These are phyloP conservation scores for Onychomys leucogaster DNA, from an alignment of 2,797 vertebrate genomes.

Conservation along the genomic window DNA sequence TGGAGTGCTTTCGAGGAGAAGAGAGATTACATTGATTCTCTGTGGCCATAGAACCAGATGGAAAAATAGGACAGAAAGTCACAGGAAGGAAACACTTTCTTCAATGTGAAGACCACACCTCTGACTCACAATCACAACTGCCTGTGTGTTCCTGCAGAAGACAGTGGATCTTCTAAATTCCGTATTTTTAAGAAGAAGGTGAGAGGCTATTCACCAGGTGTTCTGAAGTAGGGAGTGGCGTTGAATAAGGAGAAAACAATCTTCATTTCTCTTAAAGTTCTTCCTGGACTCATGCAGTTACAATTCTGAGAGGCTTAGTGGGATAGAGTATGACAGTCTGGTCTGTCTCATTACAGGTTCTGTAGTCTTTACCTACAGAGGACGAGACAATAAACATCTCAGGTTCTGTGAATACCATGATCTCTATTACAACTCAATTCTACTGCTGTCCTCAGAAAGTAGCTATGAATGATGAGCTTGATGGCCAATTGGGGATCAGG, in stretches of 20 bases:
- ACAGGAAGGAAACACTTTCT: neutral
- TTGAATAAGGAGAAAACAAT: neutral
- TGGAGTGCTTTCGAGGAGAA: neutral
- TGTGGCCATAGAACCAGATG: neutral
- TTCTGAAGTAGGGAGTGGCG: neutral
- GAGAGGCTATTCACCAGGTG: neutral
- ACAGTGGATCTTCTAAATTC: neutral
- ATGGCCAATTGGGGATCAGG: neutral
- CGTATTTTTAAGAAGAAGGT: neutral
- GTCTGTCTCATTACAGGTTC: neutral
- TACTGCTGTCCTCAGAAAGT: too few species aligned
- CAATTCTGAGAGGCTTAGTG: neutral
- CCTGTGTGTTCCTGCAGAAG: neutral
- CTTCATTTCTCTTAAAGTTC: conserved; percentile 18
- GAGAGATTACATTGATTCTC: neutral
- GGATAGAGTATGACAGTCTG: neutral
- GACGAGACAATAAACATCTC: neutral
- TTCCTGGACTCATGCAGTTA: neutral
- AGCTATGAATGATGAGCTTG: too few species aligned
- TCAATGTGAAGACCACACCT: neutral
- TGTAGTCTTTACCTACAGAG: neutral
- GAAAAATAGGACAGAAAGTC: neutral
- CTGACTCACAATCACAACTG: neutral
- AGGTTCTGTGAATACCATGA: neutral
- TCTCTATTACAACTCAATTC: neutral